Percentiles rank a stretch among this genome's conserved stretches.
These are phyloP conservation scores for Clarias platycephalus DNA, from an alignment of 2,797 vertebrate species.

Conservation along the genomic window DNA sequence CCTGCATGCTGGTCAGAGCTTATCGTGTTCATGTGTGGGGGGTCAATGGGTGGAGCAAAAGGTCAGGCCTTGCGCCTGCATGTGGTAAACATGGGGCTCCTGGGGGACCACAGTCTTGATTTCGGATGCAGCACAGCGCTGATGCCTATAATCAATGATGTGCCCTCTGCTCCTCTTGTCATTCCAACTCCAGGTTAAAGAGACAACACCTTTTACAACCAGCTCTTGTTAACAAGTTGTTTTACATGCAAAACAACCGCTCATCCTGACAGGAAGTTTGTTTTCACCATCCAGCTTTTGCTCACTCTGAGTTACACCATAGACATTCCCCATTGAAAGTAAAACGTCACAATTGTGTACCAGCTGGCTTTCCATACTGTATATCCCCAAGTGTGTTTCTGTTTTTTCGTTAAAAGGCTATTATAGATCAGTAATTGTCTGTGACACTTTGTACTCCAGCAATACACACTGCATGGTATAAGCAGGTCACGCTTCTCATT, in stretches of 20 bases:
- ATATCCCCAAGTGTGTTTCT: neutral
- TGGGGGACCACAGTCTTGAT: constrained; percentile 20
- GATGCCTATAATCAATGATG: constrained; percentile 24
- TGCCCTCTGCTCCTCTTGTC: constrained; percentile 15
- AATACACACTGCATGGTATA: constrained; percentile 27
- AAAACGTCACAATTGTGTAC: neutral
- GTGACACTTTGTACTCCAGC: neutral
- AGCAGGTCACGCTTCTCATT: constrained; percentile 62
- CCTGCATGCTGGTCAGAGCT: constrained; percentile 22
- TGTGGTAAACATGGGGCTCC: constrained; percentile 35
- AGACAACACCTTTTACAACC: constrained; percentile 8
- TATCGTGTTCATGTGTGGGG: neutral
- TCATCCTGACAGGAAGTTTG: constrained; percentile 14
- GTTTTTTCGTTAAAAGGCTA: neutral
- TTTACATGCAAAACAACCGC: constrained; percentile 29
- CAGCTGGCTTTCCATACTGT: neutral
- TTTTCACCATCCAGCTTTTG: neutral
- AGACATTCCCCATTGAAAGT: neutral
- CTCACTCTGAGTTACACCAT: neutral
- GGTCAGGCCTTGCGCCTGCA: constrained; percentile 28
- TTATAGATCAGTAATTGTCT: neutral
- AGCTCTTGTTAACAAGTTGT: constrained; percentile 23
- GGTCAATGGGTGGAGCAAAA: constrained; percentile 10
- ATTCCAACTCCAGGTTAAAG: constrained; percentile 24
- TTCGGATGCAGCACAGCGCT: constrained; percentile 40